A percentile compares a stretch with the other conserved stretches of the same genome.
Conservation (phyloP, 1,140 invertebrate genomes). For the Drosophila teissieri region DNA sequence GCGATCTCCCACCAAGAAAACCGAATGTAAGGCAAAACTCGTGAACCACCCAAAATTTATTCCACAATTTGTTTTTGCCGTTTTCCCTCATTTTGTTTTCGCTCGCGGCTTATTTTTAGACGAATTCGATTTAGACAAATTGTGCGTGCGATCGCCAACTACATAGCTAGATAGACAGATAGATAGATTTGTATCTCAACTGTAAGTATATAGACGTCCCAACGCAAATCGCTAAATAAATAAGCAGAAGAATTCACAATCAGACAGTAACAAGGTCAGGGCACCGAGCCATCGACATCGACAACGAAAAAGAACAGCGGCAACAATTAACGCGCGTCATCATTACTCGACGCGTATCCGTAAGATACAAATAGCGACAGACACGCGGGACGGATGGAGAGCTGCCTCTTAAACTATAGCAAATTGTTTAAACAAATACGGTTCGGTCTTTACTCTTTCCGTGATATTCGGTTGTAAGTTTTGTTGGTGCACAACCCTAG, state of each 20-base stretch:
- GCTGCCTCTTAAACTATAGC: constrained; percentile 55
- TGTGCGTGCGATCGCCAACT: constrained; percentile 53
- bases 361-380: constrained; percentile 31
- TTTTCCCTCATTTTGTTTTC: constrained; percentile 51
- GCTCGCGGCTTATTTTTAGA: constrained; percentile 42
- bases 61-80: constrained; percentile 58
- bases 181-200: constrained; percentile 55
- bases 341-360: constrained; percentile 49
- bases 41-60: constrained; percentile 31
- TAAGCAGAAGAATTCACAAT: constrained; percentile 48
- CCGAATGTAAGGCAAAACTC: constrained; percentile 37
- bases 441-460: constrained; percentile 24
- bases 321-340: constrained; percentile 69
- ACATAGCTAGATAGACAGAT: constrained; percentile 44
- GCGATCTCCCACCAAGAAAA: constrained; percentile 21
- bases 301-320: constrained; percentile 2
- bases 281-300: constrained; percentile 43
- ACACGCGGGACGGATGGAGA: constrained; percentile 12
- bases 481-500: constrained; percentile 25
- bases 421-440: constrained; percentile 79
- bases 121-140: constrained; percentile 68
- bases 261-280: constrained; percentile 77
- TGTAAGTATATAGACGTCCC: constrained; percentile 33
- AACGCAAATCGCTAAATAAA: constrained; percentile 30
- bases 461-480: constrained; percentile 24